These are phyloP conservation scores for Drosophila repleta DNA, from an alignment of 1,140 invertebrate species.

Conservation along the genomic window DNA sequence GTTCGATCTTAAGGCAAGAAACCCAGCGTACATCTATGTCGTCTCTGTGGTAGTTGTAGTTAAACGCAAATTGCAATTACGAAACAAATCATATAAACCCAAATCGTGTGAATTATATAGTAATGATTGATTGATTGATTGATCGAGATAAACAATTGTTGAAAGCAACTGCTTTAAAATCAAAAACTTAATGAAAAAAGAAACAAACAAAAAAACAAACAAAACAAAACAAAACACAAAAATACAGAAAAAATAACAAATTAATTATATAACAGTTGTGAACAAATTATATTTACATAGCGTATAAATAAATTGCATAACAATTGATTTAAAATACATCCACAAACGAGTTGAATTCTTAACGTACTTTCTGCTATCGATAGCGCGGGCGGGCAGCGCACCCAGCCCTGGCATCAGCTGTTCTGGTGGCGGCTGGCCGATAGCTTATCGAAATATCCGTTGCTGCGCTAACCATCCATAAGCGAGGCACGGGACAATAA, in stretches of 20 bases:
- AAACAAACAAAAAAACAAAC: slow-evolving; percentile 3
- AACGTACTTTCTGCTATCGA: neutral
- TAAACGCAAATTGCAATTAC: slow-evolving; percentile 65
- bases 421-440: slow-evolving; percentile 12
- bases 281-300: slow-evolving; percentile 82
- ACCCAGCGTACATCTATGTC: slow-evolving; percentile 49
- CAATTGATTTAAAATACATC: slow-evolving; percentile 74
- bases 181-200: slow-evolving; percentile 43
- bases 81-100: slow-evolving; percentile 39
- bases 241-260: slow-evolving; percentile 50
- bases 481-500: slow-evolving; percentile 33
- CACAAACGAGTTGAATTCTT: neutral
- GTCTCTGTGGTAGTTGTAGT: slow-evolving; percentile 58
- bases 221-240: slow-evolving; percentile 28
- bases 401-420: slow-evolving; percentile 32
- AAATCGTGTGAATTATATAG: slow-evolving; percentile 56
- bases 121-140: slow-evolving; percentile 44
- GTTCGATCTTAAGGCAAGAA: slow-evolving; percentile 33
- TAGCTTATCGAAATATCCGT: slow-evolving; percentile 10
- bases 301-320: slow-evolving; percentile 81
- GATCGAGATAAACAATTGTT: slow-evolving; percentile 62
- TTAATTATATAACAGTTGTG: slow-evolving; percentile 81
- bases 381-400: neutral
- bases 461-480: slow-evolving; percentile 9
- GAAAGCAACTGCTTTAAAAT: slow-evolving; percentile 76